phyloP scores from a whole-genome alignment of 2,797 vertebrate species.

The Gila robusta region DNA sequence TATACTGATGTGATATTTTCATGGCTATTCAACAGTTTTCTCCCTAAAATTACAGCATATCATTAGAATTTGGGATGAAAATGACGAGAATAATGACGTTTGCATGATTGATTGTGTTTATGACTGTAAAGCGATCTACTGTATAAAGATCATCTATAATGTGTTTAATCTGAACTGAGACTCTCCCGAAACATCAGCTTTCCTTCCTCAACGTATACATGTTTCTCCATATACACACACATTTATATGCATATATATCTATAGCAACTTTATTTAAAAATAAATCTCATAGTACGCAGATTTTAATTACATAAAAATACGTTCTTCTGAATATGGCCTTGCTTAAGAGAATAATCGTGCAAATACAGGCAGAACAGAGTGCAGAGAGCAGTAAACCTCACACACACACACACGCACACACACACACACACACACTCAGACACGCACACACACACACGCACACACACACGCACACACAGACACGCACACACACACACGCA shows the following conservation, averaged over 20 bases:
- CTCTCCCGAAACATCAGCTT: conserved; percentile 1
- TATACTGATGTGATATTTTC: no score
- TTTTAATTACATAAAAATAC: conserved; percentile 70
- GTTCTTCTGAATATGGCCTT: conserved; percentile 63
- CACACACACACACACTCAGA: background rate
- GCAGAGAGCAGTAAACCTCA: conserved; percentile 69
- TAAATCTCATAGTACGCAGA: conserved; percentile 66
- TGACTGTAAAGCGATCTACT: no score
- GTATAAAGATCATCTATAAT: no score
- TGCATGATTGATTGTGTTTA: no score
- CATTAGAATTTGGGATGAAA: no score
- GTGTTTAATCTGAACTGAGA: no score
- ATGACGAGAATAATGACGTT: no score
- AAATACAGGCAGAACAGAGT: conserved; percentile 65
- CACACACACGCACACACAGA: no score
- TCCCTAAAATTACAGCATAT: no score
- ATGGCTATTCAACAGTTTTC: no score
- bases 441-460: background rate
- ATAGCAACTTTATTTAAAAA: conserved; percentile 68
- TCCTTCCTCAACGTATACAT: conserved; percentile 56
- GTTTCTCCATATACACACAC: conserved; percentile 59
- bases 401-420: background rate
- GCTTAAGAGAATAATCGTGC: conserved; percentile 62
- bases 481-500: no score
- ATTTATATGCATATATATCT: conserved; percentile 65